Base-by-base conservation (phyloP, 2,797 vertebrate genomes). In the Brachyalestes nurse region DNA sequence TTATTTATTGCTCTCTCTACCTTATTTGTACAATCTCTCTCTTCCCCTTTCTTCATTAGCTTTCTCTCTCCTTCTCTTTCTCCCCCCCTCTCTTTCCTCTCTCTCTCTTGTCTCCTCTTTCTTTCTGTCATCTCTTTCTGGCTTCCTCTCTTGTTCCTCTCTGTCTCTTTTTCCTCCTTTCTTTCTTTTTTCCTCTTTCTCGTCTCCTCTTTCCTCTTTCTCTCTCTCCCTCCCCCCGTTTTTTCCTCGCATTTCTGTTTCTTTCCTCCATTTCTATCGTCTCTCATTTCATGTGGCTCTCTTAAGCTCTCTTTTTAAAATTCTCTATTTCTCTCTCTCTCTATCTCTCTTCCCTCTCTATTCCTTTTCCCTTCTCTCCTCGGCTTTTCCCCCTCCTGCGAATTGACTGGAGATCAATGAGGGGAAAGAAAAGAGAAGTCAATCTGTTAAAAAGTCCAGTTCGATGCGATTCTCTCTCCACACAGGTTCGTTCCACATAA, bases 391-490 rank as follows among this genome's bases (percentile, higher is more conserved):
- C 75, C 45, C 76, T 65, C 69, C 81, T 82, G 82, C 79, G 77
- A 77, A 64, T 81, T 86, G 87, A 88, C 75, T 79, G 75, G 61
- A 87, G 86, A 89, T 90, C 84, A 84, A 83, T 86, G 82, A 85
- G 53, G 9, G 47, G 51, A 57, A 83, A 81, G 75, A 79, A 78
- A 65, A 80, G n/a, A n/a, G n/a, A n/a, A n/a, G n/a, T n/a, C 40
- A 81, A 77, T 78, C 73, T 77, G 81, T 79, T 82, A 84, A 82
- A 81, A 86, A 78, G 64, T 83, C 49, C 14, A 47, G 82, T 86
- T 80, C 72, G 80, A 79, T 82, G 73, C 74, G 17, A 3, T 25
- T 69, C 72, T 10, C n/a, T 21, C 16, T 81, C 47, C 76, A 72
- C 72, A 77, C 73, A 47, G 8, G 45, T 74, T 86, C 72, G 73